A percentile compares a stretch with the other conserved stretches of the same genome.
These are phyloP conservation scores for Neodiprion fabricii DNA, from an alignment of 1,140 invertebrate genomes.

Conservation along the genomic window DNA sequence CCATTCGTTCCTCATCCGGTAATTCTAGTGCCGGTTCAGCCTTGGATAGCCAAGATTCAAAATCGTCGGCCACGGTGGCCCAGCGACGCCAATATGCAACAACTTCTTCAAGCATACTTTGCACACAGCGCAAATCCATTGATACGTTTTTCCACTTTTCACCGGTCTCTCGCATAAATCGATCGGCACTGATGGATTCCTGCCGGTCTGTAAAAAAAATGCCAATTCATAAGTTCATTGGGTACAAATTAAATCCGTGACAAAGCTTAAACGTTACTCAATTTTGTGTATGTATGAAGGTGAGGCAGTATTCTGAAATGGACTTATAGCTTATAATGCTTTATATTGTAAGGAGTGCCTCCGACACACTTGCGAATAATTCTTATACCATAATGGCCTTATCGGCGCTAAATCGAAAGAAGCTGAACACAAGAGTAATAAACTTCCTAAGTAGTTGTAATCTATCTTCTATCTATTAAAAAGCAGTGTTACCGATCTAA, in stretches of 20 bases:
- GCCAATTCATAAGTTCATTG: constrained; percentile 8
- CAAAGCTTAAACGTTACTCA: background rate
- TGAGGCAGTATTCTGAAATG: too few species aligned
- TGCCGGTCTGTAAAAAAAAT: constrained; percentile 66
- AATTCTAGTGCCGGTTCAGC: constrained; percentile 79
- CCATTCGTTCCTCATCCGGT: constrained; percentile 84
- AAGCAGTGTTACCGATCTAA: too few species aligned
- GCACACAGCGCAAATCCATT: constrained; percentile 87
- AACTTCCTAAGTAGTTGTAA: too few species aligned
- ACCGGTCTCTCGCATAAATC: constrained; percentile 84
- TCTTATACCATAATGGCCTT: too few species aligned
- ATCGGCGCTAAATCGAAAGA: too few species aligned
- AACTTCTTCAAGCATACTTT: constrained; percentile 89
- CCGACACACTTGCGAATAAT: too few species aligned
- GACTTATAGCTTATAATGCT: too few species aligned
- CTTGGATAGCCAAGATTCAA: constrained; percentile 80
- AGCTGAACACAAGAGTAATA: too few species aligned
- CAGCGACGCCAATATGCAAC: constrained; percentile 88
- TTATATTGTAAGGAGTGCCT: too few species aligned
- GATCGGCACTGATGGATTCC: constrained; percentile 79
- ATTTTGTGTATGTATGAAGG: background rate
- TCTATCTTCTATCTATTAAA: too few species aligned
- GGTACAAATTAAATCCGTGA: background rate
- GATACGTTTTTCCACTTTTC: constrained; percentile 90
- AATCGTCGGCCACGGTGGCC: constrained; percentile 73